Evolutionary conservation across 2,888 invertebrate species (phyloP).

Genomic region (Dastarcus helophoroides): DNA sequence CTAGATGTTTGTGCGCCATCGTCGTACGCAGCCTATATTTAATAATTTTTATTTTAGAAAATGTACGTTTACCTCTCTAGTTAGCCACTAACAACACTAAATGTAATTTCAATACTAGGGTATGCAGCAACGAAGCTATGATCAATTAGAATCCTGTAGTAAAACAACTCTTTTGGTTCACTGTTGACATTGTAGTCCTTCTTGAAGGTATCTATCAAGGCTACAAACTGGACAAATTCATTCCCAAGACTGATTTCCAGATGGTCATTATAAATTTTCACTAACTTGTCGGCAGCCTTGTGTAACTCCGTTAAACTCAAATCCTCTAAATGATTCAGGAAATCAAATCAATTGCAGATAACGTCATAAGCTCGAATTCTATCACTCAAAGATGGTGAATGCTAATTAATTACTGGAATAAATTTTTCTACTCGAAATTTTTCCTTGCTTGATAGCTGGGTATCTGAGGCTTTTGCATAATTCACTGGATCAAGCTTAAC

Average conservation of each 20-base stretch:
- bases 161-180: slow-evolving; percentile 3
- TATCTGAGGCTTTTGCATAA: too few relatives aligned
- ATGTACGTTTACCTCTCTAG: not conserved
- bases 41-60: slow-evolving; percentile 6
- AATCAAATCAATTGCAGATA: slow-evolving; percentile 8
- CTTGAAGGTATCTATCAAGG: slow-evolving; percentile 4
- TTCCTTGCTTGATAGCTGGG: too few relatives aligned
- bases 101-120: slow-evolving; percentile 4
- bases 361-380: slow-evolving; percentile 8
- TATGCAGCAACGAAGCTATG: not conserved
- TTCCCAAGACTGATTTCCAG: slow-evolving; percentile 3
- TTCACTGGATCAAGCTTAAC: too few relatives aligned
- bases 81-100: slow-evolving; percentile 2
- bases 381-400: slow-evolving; percentile 4
- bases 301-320: slow-evolving; percentile 5
- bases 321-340: slow-evolving; percentile 9
- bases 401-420: slow-evolving; percentile 4
- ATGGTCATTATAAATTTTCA: slow-evolving; percentile 3
- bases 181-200: slow-evolving; percentile 5
- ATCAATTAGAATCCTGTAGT: slow-evolving; percentile 1
- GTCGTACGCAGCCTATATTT: slow-evolving; percentile 10
- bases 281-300: slow-evolving; percentile 5
- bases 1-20: slow-evolving; percentile 8
- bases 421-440: too few relatives aligned
- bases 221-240: slow-evolving; percentile 2